Base-by-base conservation (phyloP, 2,797 vertebrate genomes). In the Alosa sapidissima region DNA sequence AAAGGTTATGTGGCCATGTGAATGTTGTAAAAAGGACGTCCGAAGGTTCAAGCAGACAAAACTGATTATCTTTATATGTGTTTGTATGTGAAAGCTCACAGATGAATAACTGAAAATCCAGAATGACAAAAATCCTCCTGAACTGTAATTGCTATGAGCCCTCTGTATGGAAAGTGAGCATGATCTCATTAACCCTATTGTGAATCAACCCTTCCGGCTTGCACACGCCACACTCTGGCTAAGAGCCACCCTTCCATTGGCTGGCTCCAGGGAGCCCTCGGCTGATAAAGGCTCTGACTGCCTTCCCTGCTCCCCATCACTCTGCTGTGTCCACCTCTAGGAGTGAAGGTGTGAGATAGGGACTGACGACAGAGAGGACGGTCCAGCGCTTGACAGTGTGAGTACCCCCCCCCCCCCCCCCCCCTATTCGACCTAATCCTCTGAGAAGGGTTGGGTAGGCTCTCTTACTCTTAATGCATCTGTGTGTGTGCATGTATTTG, bases 191-290 rank as follows among this genome's bases (percentile, higher is more conserved):
- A 92, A 90, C 85, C 90, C 85, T 75, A 87, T 90, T 89, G 87
- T 93, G 90, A 94, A 92, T 94, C 91, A 90, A 84, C 86, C 62
- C 87, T 87, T 83, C 81, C 85, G 85, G 78, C 81, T 16, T 88
- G 81, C 60, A 36, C 62, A 54, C 24, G 9, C 65, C 81, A 65
- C 85, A 82, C 41, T 83, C 48, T 88, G 81, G 84, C 83, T 9
- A 28, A 65, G 88, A 91, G 90, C 86, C 62, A 52, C 0, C 11
- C 81, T 93, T 91, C 91, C 87, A 96, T 96, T 96, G 95, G 95
- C 90, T 91, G 91, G 82, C 78, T 81, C 9, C 72, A 87, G 33
- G 83, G 88, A 89, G 87, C 88, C 85, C 51, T 89, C 48, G 84
- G 87, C 86, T 91, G 91, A 93, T 92, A 93, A 89, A 93, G 81